Conservation (phyloP, 2,888 invertebrate genomes). For the Coecobrya sp. region DNA sequence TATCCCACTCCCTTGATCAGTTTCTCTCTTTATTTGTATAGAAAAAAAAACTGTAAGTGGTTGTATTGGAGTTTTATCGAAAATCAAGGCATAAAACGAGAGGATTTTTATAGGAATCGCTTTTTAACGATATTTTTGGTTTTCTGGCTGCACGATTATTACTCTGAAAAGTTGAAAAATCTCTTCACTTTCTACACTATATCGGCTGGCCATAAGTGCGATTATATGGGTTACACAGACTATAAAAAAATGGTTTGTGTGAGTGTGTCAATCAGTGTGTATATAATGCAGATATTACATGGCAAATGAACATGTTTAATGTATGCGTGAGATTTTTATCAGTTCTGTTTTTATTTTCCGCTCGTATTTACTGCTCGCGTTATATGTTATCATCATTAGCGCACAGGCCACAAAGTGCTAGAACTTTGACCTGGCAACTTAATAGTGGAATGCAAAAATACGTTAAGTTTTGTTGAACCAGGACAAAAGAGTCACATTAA, state of each 20-base stretch:
- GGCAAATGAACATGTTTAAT: slow-evolving; percentile 8
- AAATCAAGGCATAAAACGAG: not conserved
- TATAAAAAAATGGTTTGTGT: not conserved
- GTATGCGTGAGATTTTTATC: slow-evolving; percentile 56
- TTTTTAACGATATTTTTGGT: slow-evolving; percentile 39
- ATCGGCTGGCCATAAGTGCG: not conserved
- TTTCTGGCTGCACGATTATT: slow-evolving; percentile 35
- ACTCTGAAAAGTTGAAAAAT: not conserved
- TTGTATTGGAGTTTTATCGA: not conserved
- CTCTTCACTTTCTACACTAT: slow-evolving; percentile 24
- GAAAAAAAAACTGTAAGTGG: not conserved
- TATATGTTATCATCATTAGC: slow-evolving; percentile 41
- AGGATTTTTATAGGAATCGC: not conserved
- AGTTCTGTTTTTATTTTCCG: slow-evolving; percentile 54
- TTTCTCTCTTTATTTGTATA: not conserved
- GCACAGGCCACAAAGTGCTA: slow-evolving; percentile 13
- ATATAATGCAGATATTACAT: not conserved
- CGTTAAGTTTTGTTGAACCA: slow-evolving; percentile 64
- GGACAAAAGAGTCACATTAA: slow-evolving; percentile 71
- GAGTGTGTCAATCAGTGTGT: not conserved
- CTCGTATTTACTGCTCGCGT: slow-evolving; percentile 1
- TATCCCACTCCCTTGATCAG: slow-evolving; percentile 6
- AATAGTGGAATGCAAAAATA: slow-evolving; percentile 48
- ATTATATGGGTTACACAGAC: not conserved
- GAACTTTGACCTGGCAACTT: slow-evolving; percentile 58